Evolutionary conservation across 2,797 vertebrate genomes (phyloP).

Genomic region (Rachycentron canadum): DNA sequence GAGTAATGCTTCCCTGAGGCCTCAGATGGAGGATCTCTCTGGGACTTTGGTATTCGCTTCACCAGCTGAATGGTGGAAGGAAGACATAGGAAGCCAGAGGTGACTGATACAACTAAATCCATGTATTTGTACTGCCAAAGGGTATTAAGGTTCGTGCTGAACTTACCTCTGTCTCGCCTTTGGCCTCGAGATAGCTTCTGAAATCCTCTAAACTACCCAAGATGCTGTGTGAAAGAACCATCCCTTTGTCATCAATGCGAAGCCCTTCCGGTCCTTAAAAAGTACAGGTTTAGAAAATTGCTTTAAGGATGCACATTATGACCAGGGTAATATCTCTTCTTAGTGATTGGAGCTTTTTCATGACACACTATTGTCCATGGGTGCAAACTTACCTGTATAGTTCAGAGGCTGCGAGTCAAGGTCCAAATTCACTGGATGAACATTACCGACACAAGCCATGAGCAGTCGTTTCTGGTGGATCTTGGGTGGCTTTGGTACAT

Average conservation of each 20-base stretch:
- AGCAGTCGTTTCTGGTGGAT: conserved; percentile 62
- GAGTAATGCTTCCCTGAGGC: conserved; percentile 28
- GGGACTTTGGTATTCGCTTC: conserved; percentile 68
- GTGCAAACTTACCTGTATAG: conserved; percentile 80
- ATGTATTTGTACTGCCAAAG: not conserved
- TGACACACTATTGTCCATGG: not conserved
- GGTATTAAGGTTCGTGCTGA: not conserved
- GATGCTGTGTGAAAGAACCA: conserved; percentile 91
- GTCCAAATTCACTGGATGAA: conserved; percentile 62
- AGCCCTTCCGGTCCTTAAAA: conserved; percentile 74
- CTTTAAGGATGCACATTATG: not conserved
- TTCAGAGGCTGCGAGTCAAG: conserved; percentile 56
- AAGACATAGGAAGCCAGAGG: not conserved
- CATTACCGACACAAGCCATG: conserved; percentile 76
- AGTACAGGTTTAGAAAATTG: not conserved
- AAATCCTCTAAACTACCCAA: conserved; percentile 91
- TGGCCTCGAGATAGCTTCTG: conserved; percentile 85
- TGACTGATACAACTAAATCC: not conserved
- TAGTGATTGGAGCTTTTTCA: not conserved
- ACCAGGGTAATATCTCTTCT: not conserved
- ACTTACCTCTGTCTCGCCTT: conserved; percentile 86
- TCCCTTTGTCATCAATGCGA: conserved; percentile 75
- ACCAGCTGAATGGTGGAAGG: conserved; percentile 80
- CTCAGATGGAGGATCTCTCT: conserved; percentile 34
- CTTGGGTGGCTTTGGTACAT: conserved; percentile 65